These are phyloP conservation scores for Empis stercorea DNA, from an alignment of 2,888 invertebrate species.

Conservation along the genomic window DNA sequence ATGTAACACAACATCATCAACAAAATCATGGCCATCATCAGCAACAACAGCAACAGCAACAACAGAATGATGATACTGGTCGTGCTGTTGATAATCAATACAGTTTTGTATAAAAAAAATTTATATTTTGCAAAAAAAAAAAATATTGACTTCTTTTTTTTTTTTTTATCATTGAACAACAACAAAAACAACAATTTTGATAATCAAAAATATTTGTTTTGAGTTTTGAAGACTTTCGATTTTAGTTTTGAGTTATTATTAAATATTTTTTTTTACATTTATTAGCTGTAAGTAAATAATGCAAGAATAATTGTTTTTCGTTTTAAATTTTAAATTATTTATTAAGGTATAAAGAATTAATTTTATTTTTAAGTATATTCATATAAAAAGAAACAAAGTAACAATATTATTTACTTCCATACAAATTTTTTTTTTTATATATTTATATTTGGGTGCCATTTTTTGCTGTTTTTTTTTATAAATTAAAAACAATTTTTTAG, in stretches of 20 bases:
- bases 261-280: no score
- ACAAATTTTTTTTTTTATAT: background rate
- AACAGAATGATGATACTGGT: constrained; percentile 20
- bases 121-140: background rate
- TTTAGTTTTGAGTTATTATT: no score
- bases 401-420: constrained; percentile 8
- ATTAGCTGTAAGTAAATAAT: no score
- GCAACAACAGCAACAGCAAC: constrained; percentile 34
- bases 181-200: no score
- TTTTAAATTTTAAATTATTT: no score
- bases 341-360: constrained; percentile 1
- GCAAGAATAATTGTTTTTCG: no score
- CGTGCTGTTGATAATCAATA: constrained; percentile 77
- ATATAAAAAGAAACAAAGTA: constrained; percentile 11
- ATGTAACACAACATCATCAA: constrained; percentile 8
- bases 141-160: background rate
- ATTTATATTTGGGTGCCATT: no score
- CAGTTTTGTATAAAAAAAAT: constrained; percentile 46
- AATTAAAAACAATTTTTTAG: no score
- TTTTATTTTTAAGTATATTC: constrained; percentile 7
- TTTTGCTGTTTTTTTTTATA: no score
- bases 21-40: constrained; percentile 36
- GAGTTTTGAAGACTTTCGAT: no score
- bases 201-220: no score
- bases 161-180: no score